Evolutionary conservation across 2,888 invertebrate species (phyloP).

Genomic region (Mechanitis mazaeus): DNA sequence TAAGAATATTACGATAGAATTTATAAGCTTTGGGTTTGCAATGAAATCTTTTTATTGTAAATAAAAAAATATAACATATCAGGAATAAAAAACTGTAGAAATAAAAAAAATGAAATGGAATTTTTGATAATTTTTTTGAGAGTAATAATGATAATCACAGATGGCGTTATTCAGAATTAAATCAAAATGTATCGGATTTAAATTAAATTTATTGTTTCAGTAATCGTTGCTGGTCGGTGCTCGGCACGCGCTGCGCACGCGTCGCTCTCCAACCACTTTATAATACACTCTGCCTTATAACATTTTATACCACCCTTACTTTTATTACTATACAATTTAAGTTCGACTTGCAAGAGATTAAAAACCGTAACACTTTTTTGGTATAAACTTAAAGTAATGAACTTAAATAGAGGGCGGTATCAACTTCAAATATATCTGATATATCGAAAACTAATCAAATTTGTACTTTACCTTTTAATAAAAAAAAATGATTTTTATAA

Average conservation of each 20-base stretch:
- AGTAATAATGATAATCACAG: constrained; percentile 24
- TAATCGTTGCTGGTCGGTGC: constrained; percentile 53
- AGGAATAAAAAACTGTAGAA: too few relatives aligned
- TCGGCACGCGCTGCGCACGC: constrained; percentile 47
- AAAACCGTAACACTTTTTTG: neutral
- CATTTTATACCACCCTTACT: constrained; percentile 17
- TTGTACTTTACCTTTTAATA: too few relatives aligned
- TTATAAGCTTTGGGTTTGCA: too few relatives aligned
- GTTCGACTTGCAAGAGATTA: neutral
- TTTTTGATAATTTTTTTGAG: neutral
- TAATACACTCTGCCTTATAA: constrained; percentile 25
- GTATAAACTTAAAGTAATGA: neutral
- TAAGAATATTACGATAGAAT: constrained; percentile 38
- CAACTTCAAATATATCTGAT: too few relatives aligned
- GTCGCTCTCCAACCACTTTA: constrained; percentile 29
- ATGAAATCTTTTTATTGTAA: too few relatives aligned
- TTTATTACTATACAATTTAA: neutral
- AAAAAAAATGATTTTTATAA: too few relatives aligned
- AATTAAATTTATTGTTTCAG: constrained; percentile 68
- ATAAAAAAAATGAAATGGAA: too few relatives aligned
- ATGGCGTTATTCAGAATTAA: constrained; percentile 32
- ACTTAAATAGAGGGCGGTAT: neutral
- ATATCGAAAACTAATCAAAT: too few relatives aligned
- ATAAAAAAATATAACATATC: too few relatives aligned
- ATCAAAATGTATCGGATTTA: constrained; percentile 34